Evolutionary conservation across 2,888 invertebrate genomes (phyloP), one percentile per base, ranked within the genome.

Genomic region (Thecophora atra): DNA sequence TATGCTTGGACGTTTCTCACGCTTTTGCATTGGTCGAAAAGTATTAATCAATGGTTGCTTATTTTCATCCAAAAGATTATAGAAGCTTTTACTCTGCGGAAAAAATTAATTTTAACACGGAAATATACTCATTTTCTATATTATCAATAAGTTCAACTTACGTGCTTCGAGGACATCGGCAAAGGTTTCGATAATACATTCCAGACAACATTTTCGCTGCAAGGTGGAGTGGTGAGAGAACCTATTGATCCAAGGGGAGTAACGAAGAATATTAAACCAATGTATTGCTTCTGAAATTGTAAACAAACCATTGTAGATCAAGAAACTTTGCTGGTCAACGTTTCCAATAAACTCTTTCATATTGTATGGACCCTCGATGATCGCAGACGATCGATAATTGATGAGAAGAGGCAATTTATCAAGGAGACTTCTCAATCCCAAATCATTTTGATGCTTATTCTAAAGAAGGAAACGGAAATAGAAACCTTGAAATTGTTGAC

Each of bases 231-330:
- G 1, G 79, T 79, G 21, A 79, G 67, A 1, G 79, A 79, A 13
- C 79, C 77, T 77, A 28, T 0, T 19, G 3, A 21, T 54, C 8
- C 7, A 37, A 37, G 37, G n/a, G 11, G 3, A 37, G 37, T 11
- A 37, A 37, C 11, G 37, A 37, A 37, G 6, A 37, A 11, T 37
- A 8, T 37, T 2, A 30, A 56, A 56, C 2, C 3, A 21, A 56
- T n/a, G 21, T 6, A 56, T 56, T 42, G 15, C 51, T 5, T 58
- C 17, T 8, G 11, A n/a, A 42, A 28, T n/a, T 1, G 24, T 19
- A 17, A 26, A 63, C 77, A 21, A 44, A 83, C 83, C 84, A 21
- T 77, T 77, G 30, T 84, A 84, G 0, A 81, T 71, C 21, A 74
- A 84, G 62, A 80, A 84, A 30, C 77, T 56, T 44, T 76, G 78